phyloP scores from a whole-genome alignment of 2,797 vertebrate genomes.

The Chromis chromis region DNA sequence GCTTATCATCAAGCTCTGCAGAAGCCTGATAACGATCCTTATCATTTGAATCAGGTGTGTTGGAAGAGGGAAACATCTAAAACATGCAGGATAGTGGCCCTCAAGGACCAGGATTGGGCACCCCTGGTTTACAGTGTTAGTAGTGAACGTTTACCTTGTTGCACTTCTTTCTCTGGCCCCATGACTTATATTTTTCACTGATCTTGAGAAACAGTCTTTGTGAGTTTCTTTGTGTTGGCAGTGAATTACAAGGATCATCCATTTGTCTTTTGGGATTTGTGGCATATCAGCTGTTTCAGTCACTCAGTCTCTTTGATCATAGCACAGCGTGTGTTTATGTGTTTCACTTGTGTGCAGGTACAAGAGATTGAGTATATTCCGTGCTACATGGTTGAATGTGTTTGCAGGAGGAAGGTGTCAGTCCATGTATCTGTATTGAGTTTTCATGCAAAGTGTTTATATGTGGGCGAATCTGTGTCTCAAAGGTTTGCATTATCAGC shows the following conservation, averaged over 20 bases:
- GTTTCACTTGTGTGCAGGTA: neutral
- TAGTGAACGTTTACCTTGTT: neutral
- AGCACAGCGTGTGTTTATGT: neutral
- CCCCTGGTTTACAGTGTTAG: too few species aligned
- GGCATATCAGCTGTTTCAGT: constrained; percentile 40
- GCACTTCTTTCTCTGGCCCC: neutral
- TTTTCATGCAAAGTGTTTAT: constrained; percentile 5
- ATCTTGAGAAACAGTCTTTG: neutral
- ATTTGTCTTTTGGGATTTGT: constrained; percentile 32
- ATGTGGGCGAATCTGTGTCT: constrained; percentile 3
- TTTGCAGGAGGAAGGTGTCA: constrained; percentile 1
- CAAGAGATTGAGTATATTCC: neutral
- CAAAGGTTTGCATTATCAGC: constrained; percentile 53
- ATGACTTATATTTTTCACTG: neutral
- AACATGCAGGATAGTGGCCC: too few species aligned
- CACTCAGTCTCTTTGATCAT: constrained; percentile 30
- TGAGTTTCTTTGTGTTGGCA: constrained; percentile 12
- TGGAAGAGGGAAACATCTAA: too few species aligned
- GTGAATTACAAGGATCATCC: constrained; percentile 47
- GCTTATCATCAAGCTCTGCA: too few species aligned
- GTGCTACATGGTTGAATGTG: neutral
- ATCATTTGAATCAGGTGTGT: too few species aligned
- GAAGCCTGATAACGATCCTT: too few species aligned
- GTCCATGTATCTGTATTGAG: neutral
- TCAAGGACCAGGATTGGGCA: too few species aligned